Conservation (phyloP, 2,113 vertebrate genomes). For the Okapia johnstoni region DNA sequence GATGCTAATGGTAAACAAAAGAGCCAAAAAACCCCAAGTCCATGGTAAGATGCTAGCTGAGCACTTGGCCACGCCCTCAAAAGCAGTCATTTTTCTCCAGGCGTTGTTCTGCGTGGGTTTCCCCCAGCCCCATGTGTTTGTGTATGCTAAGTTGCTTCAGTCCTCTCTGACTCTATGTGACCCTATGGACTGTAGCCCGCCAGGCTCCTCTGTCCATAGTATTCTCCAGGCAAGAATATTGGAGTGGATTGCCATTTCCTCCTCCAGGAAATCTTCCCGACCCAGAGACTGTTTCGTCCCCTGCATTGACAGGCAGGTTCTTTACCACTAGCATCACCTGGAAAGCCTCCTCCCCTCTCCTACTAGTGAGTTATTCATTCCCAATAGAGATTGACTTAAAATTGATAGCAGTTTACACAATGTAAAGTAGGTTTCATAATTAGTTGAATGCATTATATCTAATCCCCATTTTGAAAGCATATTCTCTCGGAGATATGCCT, state of each 20-base stretch:
- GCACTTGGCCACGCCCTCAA: neutral
- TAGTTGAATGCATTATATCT: neutral
- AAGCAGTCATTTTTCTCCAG: neutral
- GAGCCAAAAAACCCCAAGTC: neutral
- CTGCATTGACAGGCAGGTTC: neutral
- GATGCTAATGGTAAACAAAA: neutral
- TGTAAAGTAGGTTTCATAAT: slow-evolving; percentile 20
- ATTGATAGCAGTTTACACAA: slow-evolving; percentile 3
- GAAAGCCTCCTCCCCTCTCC: neutral
- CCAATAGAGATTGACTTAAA: neutral
- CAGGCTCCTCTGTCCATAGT: neutral
- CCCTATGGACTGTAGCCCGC: neutral
- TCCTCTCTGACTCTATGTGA: rapidly evolving
- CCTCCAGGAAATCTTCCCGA: neutral
- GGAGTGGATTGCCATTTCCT: neutral
- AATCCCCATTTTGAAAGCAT: slow-evolving; percentile 19
- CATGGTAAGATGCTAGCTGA: neutral
- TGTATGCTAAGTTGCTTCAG: neutral
- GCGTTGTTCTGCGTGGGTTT: neutral
- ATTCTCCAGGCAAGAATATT: neutral
- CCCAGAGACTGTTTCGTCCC: neutral
- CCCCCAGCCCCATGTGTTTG: rapidly evolving
- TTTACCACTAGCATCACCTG: neutral
- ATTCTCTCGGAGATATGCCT: neutral
- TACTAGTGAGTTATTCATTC: neutral